Evolutionary conservation across 1,140 invertebrate genomes (phyloP), one percentile per base, ranked within the genome.

Genomic region (Gonioctena quinquepunctata): DNA sequence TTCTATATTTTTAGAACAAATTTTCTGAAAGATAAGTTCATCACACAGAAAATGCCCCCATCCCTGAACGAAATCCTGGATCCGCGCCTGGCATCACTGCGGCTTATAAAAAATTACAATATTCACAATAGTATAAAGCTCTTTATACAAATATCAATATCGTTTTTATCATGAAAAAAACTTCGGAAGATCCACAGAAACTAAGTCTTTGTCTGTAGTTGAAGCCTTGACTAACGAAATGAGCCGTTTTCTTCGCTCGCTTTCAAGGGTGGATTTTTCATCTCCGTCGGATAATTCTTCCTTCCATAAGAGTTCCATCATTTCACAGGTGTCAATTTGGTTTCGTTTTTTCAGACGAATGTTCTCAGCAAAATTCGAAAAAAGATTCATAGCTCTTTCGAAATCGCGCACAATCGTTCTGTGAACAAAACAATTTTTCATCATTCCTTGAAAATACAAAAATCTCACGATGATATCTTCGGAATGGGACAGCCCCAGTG

Each of bases 321-420:
- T 42, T 42, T 56, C 21, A 56, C n/a, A 56, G 21, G 22, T 8
- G 19, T 19, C 19, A 56, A 56, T 56, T 1, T n/a, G 11, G 16
- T n/a, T n/a, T n/a, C n/a, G n/a, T n/a, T n/a, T n/a, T n/a, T 66
- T 54, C 28, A 62, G 26, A 22, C 42, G 57, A 11, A 22, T 57
- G 25, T 21, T 61, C 28, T 54, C 54, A 16, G 25, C 23, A 8
- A 61, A 26, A n/a, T 13, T 61, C 26, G 19, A 7, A 16, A 76
- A 28, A 60, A 54, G 57, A 23, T 60, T 28, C 16, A 70, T 59
- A 11, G 68, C 72, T 19, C 23, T 28, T 54, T 74, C 68, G 60
- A 72, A 76, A 8, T 49, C 48, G 18, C 33, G 27, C 4, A 76
- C 23, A 28, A 69, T 67, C 18, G 61, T 52, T 21, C 74, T 76